These are phyloP conservation scores for Luscinia luscinia DNA, from an alignment of 2,797 vertebrate genomes.

Conservation along the genomic window DNA sequence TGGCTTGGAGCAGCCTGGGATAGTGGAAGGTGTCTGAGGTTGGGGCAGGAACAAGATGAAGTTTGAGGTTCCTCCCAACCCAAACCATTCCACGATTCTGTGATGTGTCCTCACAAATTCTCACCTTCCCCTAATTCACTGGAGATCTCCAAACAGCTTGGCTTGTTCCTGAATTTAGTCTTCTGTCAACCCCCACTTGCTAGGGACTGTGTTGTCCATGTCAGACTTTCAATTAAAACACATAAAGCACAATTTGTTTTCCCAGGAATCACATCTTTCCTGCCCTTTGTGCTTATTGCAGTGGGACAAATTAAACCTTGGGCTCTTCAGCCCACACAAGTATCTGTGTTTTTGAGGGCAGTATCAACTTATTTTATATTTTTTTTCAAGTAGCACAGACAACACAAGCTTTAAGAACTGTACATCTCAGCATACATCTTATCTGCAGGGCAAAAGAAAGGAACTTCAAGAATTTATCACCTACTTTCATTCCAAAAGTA, in stretches of 20 bases:
- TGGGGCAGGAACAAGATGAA: rapidly evolving
- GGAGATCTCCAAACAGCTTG: not conserved
- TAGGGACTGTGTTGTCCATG: rapidly evolving
- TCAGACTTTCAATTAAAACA: not conserved
- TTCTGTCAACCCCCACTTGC: not conserved
- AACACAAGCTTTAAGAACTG: not conserved
- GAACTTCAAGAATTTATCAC: not conserved
- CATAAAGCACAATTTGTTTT: not conserved
- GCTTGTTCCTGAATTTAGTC: not conserved
- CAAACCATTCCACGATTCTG: not conserved
- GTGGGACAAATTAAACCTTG: not conserved
- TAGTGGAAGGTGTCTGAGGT: not conserved
- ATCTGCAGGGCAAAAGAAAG: slow-evolving; percentile 27
- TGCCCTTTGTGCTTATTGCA: not conserved
- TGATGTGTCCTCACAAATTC: not conserved
- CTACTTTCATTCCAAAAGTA: not conserved
- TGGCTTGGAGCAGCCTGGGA: not conserved
- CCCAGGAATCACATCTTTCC: not conserved
- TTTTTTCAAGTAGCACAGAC: not conserved
- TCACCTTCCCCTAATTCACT: not conserved
- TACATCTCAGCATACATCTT: not conserved
- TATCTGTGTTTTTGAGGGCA: not conserved
- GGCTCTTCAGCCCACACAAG: not conserved
- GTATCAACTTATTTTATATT: not conserved
- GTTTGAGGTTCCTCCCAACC: not conserved